Evolutionary conservation across 2,888 invertebrate species (phyloP), one percentile per base, ranked within the genome.

Genomic region (Calephelis perditalis): DNA sequence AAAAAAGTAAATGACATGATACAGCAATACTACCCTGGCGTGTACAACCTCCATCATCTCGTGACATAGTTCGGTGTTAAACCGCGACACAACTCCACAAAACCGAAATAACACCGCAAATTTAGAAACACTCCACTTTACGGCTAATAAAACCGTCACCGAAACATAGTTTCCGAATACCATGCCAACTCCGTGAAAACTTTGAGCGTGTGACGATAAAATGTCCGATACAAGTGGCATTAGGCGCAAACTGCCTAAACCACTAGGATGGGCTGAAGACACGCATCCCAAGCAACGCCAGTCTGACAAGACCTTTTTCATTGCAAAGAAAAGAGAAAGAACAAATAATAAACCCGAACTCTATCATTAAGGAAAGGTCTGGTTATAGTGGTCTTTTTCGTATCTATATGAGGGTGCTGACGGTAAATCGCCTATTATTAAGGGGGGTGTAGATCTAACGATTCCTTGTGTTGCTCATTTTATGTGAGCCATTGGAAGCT

Each of bases 391-490:
- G 87, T 67, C 68, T 56, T 60, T 60, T 64, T 65, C 75, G 71
- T 76, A 74, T 73, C 77, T 75, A 77, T 76, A 77, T 64, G 71
- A 81, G 74, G 80, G 82, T 55, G 36, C 57, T 26, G 49, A 52
- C 49, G 82, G 78, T 67, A 80, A 84, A 85, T 86, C 84, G 83
- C 83, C 85, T 82, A 85, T 85, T 86, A 88, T 86, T 86, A 85
- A 79, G 76, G 82, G 84, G 86, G 88, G 87, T 86, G 86, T 82
- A 80, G 84, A 84, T 84, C 79, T 85, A 86, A 88, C 83, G 83
- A 79, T 78, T 82, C 77, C 79, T 82, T 81, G 82, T 84, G 84
- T 84, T 84, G 79, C 82, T 81, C 79, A 78, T 84, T 86, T 87
- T 88, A 85, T 84, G 82, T 80, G 81, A 79, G 81, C 76, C 82